phyloP scores from a whole-genome alignment of 64 coral and sea anemone genomes.

The Pocillopora verrucosa region DNA sequence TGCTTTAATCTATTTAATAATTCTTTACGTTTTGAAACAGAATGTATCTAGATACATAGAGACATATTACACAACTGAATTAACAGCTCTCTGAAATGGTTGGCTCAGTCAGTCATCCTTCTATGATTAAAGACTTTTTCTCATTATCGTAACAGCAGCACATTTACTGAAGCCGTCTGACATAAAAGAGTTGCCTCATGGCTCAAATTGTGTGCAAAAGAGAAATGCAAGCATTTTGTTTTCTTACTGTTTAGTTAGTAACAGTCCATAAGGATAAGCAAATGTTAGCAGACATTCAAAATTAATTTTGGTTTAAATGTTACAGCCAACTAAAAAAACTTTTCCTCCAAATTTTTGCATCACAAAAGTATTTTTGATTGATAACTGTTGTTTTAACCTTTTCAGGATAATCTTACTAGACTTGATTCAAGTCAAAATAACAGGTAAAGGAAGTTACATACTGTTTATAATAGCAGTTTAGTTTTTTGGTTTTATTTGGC shows the following conservation, averaged over 20 bases:
- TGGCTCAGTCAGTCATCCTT: too few relatives aligned
- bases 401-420: slow-evolving; percentile 75
- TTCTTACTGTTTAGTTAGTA: background rate
- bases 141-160: background rate
- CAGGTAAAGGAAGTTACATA: slow-evolving; percentile 49
- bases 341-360: background rate
- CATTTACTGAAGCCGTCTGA: slow-evolving; percentile 52
- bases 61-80: too few relatives aligned
- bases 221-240: background rate
- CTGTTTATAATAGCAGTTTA: too few relatives aligned
- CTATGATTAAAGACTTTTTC: background rate
- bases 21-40: too few relatives aligned
- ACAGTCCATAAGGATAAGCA: background rate
- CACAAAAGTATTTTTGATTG: background rate
- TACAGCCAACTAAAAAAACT: background rate
- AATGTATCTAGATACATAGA: too few relatives aligned
- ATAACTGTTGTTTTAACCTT: background rate
- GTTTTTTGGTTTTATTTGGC: too few relatives aligned
- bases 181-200: background rate
- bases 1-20: background rate
- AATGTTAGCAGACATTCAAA: slow-evolving; percentile 3
- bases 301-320: background rate
- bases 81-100: too few relatives aligned
- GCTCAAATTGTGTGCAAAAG: slow-evolving; percentile 59
- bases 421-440: slow-evolving; percentile 66